These are phyloP conservation scores for Poecilia velifera DNA, from an alignment of 2,797 vertebrate species.

Conservation along the genomic window DNA sequence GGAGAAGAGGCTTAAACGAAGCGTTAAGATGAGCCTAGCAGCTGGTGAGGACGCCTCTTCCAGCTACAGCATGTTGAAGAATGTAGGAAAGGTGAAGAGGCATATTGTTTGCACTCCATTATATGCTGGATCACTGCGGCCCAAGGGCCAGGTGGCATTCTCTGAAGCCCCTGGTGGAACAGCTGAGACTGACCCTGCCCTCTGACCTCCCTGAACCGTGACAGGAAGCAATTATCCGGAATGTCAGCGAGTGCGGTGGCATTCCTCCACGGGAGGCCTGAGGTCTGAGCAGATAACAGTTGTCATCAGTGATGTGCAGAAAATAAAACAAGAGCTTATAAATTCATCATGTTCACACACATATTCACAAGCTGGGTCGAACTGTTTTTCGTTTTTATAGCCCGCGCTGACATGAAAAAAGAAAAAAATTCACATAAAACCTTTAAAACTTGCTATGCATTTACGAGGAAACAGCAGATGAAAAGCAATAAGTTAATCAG, in stretches of 20 bases:
- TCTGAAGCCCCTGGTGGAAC: conserved; percentile 36
- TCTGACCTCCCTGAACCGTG: conserved; percentile 44
- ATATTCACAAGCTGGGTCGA: conserved; percentile 1
- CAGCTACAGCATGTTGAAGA: conserved; percentile 39
- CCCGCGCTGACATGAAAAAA: neutral
- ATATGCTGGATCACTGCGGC: conserved; percentile 22
- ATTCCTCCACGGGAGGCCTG: conserved; percentile 38
- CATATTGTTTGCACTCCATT: conserved; percentile 33
- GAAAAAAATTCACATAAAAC: conserved; percentile 3
- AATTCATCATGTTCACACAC: neutral
- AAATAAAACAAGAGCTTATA: neutral
- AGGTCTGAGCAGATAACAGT: conserved; percentile 38
- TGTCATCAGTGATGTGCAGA: conserved; percentile 13
- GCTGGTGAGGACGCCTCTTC: conserved; percentile 17
- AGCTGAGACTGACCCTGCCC: conserved; percentile 67
- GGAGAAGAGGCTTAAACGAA: conserved; percentile 16
- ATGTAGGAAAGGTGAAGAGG: conserved; percentile 34
- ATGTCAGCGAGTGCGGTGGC: conserved; percentile 33
- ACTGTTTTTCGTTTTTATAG: neutral
- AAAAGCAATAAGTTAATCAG: neutral
- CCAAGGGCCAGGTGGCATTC: conserved; percentile 52
- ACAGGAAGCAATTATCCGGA: conserved; percentile 64
- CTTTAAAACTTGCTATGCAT: conserved; percentile 4
- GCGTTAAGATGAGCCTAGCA: conserved; percentile 34
- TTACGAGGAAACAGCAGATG: neutral